Evolutionary conservation across 2,888 invertebrate genomes (phyloP).

Genomic region (Ophion slaviceki): DNA sequence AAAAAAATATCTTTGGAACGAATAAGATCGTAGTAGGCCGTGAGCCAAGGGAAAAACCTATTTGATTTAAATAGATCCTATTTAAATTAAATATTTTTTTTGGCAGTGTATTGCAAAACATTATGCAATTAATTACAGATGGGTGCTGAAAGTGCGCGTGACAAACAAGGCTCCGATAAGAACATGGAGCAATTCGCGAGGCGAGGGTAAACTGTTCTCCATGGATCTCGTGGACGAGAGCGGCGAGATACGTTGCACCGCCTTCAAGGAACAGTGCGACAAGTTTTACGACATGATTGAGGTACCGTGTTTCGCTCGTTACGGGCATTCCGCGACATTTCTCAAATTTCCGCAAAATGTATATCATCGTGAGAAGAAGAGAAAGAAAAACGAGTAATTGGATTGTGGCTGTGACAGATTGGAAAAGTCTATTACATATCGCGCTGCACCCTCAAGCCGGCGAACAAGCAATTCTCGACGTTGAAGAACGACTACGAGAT

Average conservation of each 20-base stretch:
- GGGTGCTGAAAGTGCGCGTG: conserved; percentile 96
- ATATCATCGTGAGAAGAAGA: no score
- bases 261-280: conserved; percentile 94
- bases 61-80: no score
- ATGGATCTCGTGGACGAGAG: conserved; percentile 97
- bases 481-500: conserved; percentile 98
- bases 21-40: no score
- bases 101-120: no score
- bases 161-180: conserved; percentile 92
- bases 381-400: no score
- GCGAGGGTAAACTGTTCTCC: conserved; percentile 97
- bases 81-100: no score
- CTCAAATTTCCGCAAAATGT: background rate
- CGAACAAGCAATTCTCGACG: conserved; percentile 94
- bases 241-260: conserved; percentile 97
- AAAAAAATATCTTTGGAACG: no score
- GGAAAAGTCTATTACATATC: conserved; percentile 95
- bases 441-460: conserved; percentile 93
- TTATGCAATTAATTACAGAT: conserved; percentile 84
- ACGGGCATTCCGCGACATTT: background rate
- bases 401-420: conserved; percentile 83
- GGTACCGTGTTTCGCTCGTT: conserved; percentile 83
- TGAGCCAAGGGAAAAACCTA: no score
- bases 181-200: conserved; percentile 95
- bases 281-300: conserved; percentile 95